Evolutionary conservation across 1,140 invertebrate genomes (phyloP).

Genomic region (Drosophila nasuta): DNA sequence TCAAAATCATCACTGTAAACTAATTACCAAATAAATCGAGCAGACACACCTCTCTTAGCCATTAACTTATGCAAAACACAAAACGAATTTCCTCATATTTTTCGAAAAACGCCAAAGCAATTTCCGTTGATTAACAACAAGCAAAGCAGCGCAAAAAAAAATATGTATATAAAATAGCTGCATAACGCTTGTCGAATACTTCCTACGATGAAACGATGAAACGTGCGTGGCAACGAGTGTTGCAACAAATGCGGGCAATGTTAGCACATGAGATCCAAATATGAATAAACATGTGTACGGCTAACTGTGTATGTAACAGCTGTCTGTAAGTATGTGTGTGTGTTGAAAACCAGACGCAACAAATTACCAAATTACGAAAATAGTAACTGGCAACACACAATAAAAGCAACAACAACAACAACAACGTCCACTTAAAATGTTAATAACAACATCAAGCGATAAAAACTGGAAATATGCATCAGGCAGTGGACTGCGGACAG

Average conservation of each 20-base stretch:
- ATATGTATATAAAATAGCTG: conserved; percentile 24
- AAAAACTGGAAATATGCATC: conserved; percentile 75
- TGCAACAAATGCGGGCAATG: conserved; percentile 74
- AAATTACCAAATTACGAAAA: conserved; percentile 69
- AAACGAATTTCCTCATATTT: conserved; percentile 69
- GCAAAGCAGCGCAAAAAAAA: conserved; percentile 1
- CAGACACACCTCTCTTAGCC: conserved; percentile 16
- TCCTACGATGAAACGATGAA: conserved; percentile 53
- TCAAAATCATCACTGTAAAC: background rate
- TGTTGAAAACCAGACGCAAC: conserved; percentile 24
- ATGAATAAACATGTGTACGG: conserved; percentile 1
- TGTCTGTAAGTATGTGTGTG: background rate
- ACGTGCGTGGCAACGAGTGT: conserved; percentile 56
- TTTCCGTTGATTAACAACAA: conserved; percentile 64
- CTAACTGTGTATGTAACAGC: no score
- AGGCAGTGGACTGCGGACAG: conserved; percentile 35
- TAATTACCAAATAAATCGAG: conserved; percentile 34
- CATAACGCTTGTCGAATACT: conserved; percentile 70
- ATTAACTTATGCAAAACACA: conserved; percentile 58
- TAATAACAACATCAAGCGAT: conserved; percentile 66
- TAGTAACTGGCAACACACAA: conserved; percentile 37
- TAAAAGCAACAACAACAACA: conserved; percentile 29
- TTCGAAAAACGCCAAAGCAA: conserved; percentile 46
- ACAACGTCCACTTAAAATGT: conserved; percentile 62
- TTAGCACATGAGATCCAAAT: conserved; percentile 40